A percentile compares a stretch with the other conserved stretches of the same genome.
These are phyloP conservation scores for Saccostrea cuccullata DNA, from an alignment of 1,140 invertebrate species.

Conservation along the genomic window DNA sequence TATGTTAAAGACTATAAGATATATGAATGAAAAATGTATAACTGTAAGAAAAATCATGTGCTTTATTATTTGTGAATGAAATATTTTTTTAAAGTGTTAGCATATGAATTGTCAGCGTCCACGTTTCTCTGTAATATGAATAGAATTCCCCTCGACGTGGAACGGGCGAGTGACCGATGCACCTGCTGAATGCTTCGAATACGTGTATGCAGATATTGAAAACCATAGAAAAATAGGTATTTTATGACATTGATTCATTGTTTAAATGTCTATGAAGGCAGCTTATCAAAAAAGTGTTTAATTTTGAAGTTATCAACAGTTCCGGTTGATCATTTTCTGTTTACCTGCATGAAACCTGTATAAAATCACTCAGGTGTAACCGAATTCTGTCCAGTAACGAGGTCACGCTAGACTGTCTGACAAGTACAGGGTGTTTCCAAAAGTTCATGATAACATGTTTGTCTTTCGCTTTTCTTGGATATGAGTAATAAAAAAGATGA, in stretches of 20 bases:
- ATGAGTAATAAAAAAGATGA: neutral
- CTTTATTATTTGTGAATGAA: too few relatives aligned
- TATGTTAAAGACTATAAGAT: too few relatives aligned
- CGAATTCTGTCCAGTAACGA: neutral
- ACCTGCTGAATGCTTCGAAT: too few relatives aligned
- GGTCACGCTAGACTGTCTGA: neutral
- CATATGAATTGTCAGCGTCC: too few relatives aligned
- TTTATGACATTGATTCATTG: neutral
- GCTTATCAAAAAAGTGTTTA: neutral
- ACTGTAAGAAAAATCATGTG: too few relatives aligned
- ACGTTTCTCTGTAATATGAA: too few relatives aligned
- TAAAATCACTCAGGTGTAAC: neutral
- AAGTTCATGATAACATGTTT: neutral
- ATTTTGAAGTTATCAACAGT: neutral
- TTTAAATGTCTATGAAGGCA: neutral
- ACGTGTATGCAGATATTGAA: too few relatives aligned
- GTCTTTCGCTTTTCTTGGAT: neutral
- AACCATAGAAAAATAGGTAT: neutral
- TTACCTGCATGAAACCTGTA: neutral
- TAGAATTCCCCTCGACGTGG: too few relatives aligned
- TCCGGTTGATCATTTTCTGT: neutral
- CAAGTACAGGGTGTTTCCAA: slow-evolving; percentile 16
- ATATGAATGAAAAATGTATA: too few relatives aligned
- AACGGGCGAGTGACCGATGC: too few relatives aligned
- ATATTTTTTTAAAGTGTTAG: too few relatives aligned